Evolutionary conservation across 35 echinoderm and acorn worm species (phyloP).

Genomic region (Ptychodera flava): DNA sequence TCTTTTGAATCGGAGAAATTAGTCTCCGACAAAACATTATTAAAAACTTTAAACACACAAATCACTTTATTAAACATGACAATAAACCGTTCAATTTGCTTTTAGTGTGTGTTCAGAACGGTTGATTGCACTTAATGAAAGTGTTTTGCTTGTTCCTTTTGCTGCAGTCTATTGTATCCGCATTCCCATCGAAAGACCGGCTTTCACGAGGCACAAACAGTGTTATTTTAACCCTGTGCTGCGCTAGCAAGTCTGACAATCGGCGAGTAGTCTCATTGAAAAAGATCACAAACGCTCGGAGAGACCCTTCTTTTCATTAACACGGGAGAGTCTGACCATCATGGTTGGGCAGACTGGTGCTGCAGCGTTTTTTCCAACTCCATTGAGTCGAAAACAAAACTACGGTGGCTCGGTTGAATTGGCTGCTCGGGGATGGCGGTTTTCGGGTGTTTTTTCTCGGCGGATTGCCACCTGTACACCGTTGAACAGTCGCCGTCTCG

Average conservation of each 20-base stretch:
- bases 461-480: too few relatives aligned
- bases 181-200: background rate
- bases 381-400: too few relatives aligned
- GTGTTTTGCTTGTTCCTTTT: background rate
- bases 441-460: too few relatives aligned
- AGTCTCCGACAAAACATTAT: background rate
- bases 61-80: background rate
- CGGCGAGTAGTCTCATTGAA: background rate
- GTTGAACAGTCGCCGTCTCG: too few relatives aligned
- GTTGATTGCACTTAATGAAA: background rate
- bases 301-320: too few relatives aligned
- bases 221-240: background rate
- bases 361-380: too few relatives aligned
- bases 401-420: too few relatives aligned
- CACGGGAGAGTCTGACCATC: too few relatives aligned
- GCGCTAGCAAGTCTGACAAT: background rate
- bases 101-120: background rate
- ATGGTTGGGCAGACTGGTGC: too few relatives aligned
- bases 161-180: background rate
- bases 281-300: background rate
- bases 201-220: background rate
- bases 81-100: background rate
- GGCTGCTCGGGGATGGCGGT: too few relatives aligned
- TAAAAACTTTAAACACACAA: background rate
- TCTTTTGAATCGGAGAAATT: background rate